Conservation (phyloP, 1,140 invertebrate species). For the Neodiprion fabricii region DNA sequence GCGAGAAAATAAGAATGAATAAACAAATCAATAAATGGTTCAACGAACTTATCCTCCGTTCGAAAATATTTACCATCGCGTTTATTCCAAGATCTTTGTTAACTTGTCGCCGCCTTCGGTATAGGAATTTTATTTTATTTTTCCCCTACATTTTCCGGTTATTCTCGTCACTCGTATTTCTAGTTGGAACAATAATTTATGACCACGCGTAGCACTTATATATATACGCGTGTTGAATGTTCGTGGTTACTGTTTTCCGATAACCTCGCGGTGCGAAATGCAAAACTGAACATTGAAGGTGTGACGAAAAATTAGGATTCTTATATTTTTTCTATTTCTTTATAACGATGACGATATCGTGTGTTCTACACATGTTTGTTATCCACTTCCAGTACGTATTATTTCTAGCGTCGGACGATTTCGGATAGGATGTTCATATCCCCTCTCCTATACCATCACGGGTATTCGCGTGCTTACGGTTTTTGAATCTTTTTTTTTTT, state of each 20-base stretch:
- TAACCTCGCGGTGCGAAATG: too few species aligned
- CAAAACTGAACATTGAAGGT: too few species aligned
- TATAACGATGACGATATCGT: background rate
- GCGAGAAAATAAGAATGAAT: background rate
- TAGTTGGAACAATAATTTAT: too few species aligned
- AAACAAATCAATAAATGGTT: background rate
- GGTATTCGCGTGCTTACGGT: background rate
- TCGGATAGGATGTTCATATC: too few species aligned
- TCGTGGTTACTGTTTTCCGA: background rate
- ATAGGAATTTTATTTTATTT: background rate
- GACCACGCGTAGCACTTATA: background rate
- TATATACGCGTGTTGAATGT: background rate
- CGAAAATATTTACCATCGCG: background rate
- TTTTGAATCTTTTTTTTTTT: background rate
- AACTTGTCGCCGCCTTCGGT: background rate
- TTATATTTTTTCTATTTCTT: background rate
- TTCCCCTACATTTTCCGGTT: background rate
- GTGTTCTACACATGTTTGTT: background rate
- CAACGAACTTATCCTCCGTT: background rate
- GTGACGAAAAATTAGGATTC: background rate
- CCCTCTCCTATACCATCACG: too few species aligned
- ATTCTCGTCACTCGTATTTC: background rate
- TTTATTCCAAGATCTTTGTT: constrained; percentile 5
- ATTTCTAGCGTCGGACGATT: background rate
- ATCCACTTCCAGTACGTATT: background rate